Base-by-base conservation (phyloP, 37 sponge, comb jelly and placozoan species). In the Spongilla lacustris region DNA sequence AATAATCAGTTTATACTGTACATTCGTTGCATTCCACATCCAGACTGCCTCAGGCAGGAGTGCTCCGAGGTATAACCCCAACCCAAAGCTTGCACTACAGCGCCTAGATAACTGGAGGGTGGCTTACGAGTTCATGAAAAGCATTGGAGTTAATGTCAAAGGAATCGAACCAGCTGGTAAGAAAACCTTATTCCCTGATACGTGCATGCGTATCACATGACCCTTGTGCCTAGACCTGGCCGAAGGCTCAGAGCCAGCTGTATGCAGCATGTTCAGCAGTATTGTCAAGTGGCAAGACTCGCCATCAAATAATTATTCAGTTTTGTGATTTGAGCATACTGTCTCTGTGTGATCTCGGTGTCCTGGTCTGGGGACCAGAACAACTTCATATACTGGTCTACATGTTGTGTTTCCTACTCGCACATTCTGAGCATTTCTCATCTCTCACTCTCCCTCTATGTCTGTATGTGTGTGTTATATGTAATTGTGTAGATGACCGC, bases 81-180 rank as follows among this genome's bases (percentile, higher is more conserved):
- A 66, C 2, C 94, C 94, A 0, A 90, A 85, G 38, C 78, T 94
- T 8, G 66, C 34, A n/a, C 76, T 89, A 14, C 95, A 95, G 35
- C 69, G 84, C 12, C 92, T 83, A 73, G 91, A 89, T 78, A 91
- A 95, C 73, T 91, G 95, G 92, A 91, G 86, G 71, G 69, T 88
- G 22, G 95, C 91, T 35, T 73, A 84, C 32, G 89, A 84, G 24
- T 91, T 86, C 76, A 94, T 94, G 94, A 81, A 82, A 30, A 37
- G 67, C 22, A 46, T 90, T 24, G 91, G 94, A 36, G 84, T 94
- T 36, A 87, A 88, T 76, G 85, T 84, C 37, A 84, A 71, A 73
- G 94, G 91, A 0, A 87, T 90, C 33, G 94, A 94, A 81, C 86
- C 94, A 81, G 88, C 90, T 85, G 94, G 94, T 94, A 81, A 25